Percentiles rank a stretch among this genome's conserved stretches.
Evolutionary conservation across 2,797 vertebrate genomes (phyloP).

Genomic region (Pachyuromys duprasi): DNA sequence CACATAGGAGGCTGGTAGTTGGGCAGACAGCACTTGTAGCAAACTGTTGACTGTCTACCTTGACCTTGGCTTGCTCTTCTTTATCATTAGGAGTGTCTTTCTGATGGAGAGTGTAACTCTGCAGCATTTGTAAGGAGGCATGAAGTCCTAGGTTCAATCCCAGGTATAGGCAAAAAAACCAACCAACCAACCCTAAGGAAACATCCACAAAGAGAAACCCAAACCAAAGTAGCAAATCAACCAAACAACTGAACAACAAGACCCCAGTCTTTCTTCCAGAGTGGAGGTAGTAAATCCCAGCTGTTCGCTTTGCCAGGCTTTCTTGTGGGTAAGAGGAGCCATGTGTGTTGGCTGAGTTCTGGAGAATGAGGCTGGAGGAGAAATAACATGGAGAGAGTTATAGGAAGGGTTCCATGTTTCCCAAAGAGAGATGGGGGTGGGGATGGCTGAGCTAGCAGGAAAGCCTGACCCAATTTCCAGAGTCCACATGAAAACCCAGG

Average conservation of each 20-base stretch:
- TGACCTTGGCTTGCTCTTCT: neutral
- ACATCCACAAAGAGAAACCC: neutral
- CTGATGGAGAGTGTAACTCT: neutral
- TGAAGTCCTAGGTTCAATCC: neutral
- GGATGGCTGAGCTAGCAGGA: neutral
- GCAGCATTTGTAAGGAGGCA: neutral
- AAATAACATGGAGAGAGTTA: neutral
- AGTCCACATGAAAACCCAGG: neutral
- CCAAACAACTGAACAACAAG: neutral
- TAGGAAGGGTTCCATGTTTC: neutral
- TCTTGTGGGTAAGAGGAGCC: neutral
- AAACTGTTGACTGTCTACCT: neutral
- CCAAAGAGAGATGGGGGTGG: neutral
- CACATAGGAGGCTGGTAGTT: neutral
- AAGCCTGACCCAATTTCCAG: neutral
- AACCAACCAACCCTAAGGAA: neutral
- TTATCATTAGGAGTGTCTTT: neutral
- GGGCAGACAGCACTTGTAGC: neutral
- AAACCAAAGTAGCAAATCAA: neutral
- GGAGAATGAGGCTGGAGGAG: neutral
- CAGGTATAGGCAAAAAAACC: neutral
- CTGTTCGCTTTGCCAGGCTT: neutral
- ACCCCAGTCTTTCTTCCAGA: neutral
- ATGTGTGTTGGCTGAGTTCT: neutral
- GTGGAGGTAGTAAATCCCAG: neutral